Percentiles rank a stretch among this genome's conserved stretches.
These are phyloP conservation scores for Pyxicephalus adspersus DNA, from an alignment of 2,113 vertebrate species.

Conservation along the genomic window DNA sequence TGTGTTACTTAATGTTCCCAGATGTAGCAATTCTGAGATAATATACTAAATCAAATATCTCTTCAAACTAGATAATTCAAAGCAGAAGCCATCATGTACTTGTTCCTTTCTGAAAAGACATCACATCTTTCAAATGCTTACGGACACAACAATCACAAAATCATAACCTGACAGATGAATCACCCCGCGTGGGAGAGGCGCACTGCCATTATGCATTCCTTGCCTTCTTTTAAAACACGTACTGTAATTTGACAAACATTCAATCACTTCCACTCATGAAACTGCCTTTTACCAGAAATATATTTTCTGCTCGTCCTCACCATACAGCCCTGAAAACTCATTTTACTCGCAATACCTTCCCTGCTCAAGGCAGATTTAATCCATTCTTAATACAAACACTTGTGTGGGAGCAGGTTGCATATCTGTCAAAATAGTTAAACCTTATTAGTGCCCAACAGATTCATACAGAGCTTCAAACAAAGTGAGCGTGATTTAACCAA, in stretches of 20 bases:
- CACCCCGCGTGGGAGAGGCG: constrained; percentile 64
- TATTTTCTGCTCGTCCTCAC: constrained; percentile 51
- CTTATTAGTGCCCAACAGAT: constrained; percentile 22
- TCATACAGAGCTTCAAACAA: neutral
- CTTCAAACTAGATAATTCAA: constrained; percentile 48
- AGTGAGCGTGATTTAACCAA: constrained; percentile 35
- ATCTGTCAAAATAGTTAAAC: constrained; percentile 34
- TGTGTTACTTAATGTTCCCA: constrained; percentile 6
- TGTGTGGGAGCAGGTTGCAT: constrained; percentile 42
- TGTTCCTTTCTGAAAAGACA: constrained; percentile 45
- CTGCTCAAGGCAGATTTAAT: constrained; percentile 47
- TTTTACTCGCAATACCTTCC: constrained; percentile 49
- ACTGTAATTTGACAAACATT: constrained; percentile 58
- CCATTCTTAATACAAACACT: constrained; percentile 28
- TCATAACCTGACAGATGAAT: constrained; percentile 64
- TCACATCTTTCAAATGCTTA: constrained; percentile 61
- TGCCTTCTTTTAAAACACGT: constrained; percentile 61
- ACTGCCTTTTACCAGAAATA: constrained; percentile 58
- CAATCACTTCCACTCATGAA: constrained; percentile 62
- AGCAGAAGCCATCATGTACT: constrained; percentile 45
- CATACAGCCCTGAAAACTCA: constrained; percentile 54
- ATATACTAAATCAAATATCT: constrained; percentile 28
- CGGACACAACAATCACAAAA: constrained; percentile 64
- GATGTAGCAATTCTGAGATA: constrained; percentile 13
- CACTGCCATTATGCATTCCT: constrained; percentile 56